A percentile compares a stretch with the other conserved stretches of the same genome.
These are phyloP conservation scores for Sympetrum striolatum DNA, from an alignment of 2,888 invertebrate species.

Conservation along the genomic window DNA sequence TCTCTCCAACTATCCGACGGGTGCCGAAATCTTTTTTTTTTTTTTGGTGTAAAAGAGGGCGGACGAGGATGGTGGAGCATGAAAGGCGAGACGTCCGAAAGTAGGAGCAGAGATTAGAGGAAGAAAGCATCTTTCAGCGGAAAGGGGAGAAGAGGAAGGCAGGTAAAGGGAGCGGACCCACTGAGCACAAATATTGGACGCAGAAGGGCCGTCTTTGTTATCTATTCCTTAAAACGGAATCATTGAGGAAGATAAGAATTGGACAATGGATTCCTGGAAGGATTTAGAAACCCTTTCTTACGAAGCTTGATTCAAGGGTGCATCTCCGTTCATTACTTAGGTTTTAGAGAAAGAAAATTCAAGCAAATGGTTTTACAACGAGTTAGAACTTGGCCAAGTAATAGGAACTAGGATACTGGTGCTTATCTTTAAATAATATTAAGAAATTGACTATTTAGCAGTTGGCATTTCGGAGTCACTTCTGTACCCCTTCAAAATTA, in stretches of 20 bases:
- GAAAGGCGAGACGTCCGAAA: not conserved
- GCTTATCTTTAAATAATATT: too few relatives aligned
- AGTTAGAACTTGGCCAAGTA: too few relatives aligned
- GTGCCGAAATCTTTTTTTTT: constrained; percentile 14
- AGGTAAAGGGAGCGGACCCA: constrained; percentile 8
- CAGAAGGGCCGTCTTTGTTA: not conserved
- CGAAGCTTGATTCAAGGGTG: not conserved
- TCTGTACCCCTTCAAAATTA: too few relatives aligned
- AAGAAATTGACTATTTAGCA: too few relatives aligned
- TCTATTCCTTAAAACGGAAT: not conserved
- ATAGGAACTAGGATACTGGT: too few relatives aligned
- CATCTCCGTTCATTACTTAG: not conserved
- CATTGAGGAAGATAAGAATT: not conserved
- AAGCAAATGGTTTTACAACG: too few relatives aligned
- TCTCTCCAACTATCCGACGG: not conserved
- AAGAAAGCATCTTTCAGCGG: not conserved
- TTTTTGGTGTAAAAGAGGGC: not conserved
- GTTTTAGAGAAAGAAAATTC: too few relatives aligned
- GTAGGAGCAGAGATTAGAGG: constrained; percentile 8
- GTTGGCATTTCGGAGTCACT: too few relatives aligned
- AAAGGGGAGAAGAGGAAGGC: not conserved
- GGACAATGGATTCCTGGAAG: not conserved
- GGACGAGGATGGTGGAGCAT: not conserved
- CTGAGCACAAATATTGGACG: not conserved
- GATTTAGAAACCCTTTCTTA: not conserved